Evolutionary conservation across 2,888 invertebrate genomes (phyloP), one percentile per base, ranked within the genome.

Genomic region (Spodoptera exigua): DNA sequence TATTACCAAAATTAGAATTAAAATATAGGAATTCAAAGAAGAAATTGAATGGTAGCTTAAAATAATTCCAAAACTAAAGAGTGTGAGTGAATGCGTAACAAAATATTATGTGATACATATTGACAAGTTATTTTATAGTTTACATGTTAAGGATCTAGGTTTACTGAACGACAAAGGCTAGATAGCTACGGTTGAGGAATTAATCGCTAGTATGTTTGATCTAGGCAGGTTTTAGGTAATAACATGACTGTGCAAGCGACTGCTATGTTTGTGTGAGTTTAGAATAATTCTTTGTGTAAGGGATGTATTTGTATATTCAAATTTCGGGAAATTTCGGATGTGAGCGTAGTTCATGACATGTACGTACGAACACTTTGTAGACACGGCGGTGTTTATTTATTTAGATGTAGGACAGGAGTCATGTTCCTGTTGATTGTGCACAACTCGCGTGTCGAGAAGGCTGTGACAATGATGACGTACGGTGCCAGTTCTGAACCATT

Each of bases 311-410:
- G 27, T 27, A 27, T 9, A 27, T 27, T 27, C 27, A 27, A 27
- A 21, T 57, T 52, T 47, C 40, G 61, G 57, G 61, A n/a, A n/a
- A n/a, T n/a, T n/a, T n/a, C n/a, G n/a, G 60, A 75, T 78, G 76
- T 78, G 86, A 89, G 89, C 84, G 79, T 72, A 82, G 75, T 79
- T 88, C 89, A 89, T 89, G 88, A 89, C 89, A 88, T 79, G 77
- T 76, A 64, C 37, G 47, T 54, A 51, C 35, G 16, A 59, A 65
- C 18, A 48, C 51, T 70, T 62, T 63, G 45, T 36, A 40, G 17
- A 2, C 27, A 40, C 44, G 36, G 7, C 40, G 57, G 44, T 16
- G 63, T 57, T 64, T 52, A 77, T 74, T 72, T 78, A 77, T 70
- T 70, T 71, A 70, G 57, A 37, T 48, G n/a, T 76, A 67, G 11